Percentiles rank a stretch among this genome's conserved stretches.
Evolutionary conservation across 2,888 invertebrate genomes (phyloP).

Genomic region (Chrysina gloriosa): DNA sequence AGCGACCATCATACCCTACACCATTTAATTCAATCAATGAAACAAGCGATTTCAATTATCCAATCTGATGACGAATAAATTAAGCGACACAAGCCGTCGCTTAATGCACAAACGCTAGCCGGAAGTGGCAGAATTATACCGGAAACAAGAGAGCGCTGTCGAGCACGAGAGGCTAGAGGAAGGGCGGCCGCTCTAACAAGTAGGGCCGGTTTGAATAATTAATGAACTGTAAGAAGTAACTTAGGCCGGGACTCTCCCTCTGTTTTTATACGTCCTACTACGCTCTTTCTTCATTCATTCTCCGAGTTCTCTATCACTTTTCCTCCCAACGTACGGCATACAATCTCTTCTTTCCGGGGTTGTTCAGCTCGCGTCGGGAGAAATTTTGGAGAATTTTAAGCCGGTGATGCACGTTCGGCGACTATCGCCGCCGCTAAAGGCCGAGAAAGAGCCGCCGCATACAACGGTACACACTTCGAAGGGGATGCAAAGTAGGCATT

Average conservation of each 20-base stretch:
- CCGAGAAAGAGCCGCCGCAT: constrained; percentile 9
- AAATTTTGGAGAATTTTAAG: constrained; percentile 61
- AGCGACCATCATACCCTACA: neutral
- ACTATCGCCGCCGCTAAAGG: constrained; percentile 10
- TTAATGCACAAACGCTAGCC: constrained; percentile 54
- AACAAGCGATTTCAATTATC: constrained; percentile 54
- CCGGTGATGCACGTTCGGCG: constrained; percentile 33
- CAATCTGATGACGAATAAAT: constrained; percentile 50
- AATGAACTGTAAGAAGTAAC: constrained; percentile 66
- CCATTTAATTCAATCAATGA: constrained; percentile 33
- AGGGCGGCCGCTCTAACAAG: constrained; percentile 52
- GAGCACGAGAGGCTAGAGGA: constrained; percentile 53
- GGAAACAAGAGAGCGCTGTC: constrained; percentile 55
- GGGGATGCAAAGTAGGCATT: constrained; percentile 24
- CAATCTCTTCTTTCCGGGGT: constrained; percentile 42
- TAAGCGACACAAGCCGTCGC: constrained; percentile 52
- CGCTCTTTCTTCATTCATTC: constrained; percentile 41
- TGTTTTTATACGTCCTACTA: constrained; percentile 59
- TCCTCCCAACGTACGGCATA: neutral
- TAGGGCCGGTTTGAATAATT: constrained; percentile 63
- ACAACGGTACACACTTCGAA: constrained; percentile 4
- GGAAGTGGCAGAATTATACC: constrained; percentile 61
- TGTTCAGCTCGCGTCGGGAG: constrained; percentile 56
- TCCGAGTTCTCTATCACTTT: constrained; percentile 49
- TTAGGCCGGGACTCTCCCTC: constrained; percentile 59